Conservation (phyloP, 2,797 vertebrate species). For the Synaphobranchus kaupii region DNA sequence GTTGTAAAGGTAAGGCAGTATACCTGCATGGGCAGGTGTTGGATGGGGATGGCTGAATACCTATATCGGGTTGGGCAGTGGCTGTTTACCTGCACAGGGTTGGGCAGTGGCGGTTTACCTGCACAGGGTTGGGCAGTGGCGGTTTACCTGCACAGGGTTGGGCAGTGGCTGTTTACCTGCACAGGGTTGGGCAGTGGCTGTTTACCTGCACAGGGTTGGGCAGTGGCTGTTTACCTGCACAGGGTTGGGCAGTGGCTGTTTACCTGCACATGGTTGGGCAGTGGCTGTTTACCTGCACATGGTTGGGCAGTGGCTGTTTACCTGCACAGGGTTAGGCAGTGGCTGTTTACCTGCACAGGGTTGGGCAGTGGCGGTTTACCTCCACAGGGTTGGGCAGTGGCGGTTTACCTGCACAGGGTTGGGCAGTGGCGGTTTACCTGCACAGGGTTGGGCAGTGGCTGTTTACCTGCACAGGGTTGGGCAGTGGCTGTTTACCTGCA, state of each 20-base stretch:
- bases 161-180: background rate
- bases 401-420: too few relatives aligned
- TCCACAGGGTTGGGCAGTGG: conserved; percentile 65
- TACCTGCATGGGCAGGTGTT: background rate
- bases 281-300: conserved; percentile 48
- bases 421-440: background rate
- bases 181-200: background rate
- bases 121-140: too few relatives aligned
- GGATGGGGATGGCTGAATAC: background rate
- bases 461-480: conserved; percentile 59
- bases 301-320: conserved; percentile 33
- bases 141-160: background rate
- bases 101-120: too few relatives aligned
- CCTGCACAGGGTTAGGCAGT: conserved; percentile 55
- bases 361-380: conserved; percentile 48
- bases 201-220: conserved; percentile 60
- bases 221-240: conserved; percentile 4
- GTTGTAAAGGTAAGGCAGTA: background rate
- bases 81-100: too few relatives aligned
- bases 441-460: background rate
- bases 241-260: background rate
- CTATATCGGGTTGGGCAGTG: background rate
- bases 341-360: conserved; percentile 6
- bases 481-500: conserved; percentile 9
- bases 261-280: conserved; percentile 69